Evolutionary conservation across 2,797 vertebrate species (phyloP).

Genomic region (Sebastiscus tertius): DNA sequence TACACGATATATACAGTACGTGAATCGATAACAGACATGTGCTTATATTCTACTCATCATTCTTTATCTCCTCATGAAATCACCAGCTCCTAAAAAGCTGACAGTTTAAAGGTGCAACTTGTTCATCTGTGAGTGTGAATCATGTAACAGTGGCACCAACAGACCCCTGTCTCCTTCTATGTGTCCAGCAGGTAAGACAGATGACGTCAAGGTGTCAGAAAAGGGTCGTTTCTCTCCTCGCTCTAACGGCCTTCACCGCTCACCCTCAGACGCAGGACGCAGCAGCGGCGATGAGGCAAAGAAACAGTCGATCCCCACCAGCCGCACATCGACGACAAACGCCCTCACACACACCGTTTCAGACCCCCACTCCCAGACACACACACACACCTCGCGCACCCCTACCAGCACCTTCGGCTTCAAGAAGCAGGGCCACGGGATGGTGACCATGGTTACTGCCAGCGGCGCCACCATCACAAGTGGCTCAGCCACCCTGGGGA

Average conservation of each 20-base stretch:
- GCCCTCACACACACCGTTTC: constrained; percentile 57
- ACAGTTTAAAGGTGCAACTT: no score
- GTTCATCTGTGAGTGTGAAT: not conserved
- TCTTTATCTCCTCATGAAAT: not conserved
- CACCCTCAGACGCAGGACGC: constrained; percentile 92
- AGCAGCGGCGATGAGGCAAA: constrained; percentile 94
- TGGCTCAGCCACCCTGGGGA: constrained; percentile 95
- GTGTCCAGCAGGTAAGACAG: constrained; percentile 89
- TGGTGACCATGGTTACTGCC: constrained; percentile 91
- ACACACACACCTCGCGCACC: constrained; percentile 61
- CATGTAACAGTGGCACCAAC: not conserved
- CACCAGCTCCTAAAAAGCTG: no score
- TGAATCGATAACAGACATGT: not conserved
- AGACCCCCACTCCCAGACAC: constrained; percentile 62
- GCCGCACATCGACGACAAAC: constrained; percentile 37
- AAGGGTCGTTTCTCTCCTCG: constrained; percentile 92
- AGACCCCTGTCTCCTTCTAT: not conserved
- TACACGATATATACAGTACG: no score
- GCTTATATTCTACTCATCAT: not conserved
- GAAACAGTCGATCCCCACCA: constrained; percentile 75
- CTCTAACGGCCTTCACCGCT: constrained; percentile 89
- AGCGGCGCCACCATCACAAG: constrained; percentile 95
- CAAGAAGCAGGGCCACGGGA: constrained; percentile 86
- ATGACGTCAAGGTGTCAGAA: constrained; percentile 97
- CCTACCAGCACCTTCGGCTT: constrained; percentile 83